Conservation (phyloP, 2,888 invertebrate species). For the Matsumyia berberina region DNA sequence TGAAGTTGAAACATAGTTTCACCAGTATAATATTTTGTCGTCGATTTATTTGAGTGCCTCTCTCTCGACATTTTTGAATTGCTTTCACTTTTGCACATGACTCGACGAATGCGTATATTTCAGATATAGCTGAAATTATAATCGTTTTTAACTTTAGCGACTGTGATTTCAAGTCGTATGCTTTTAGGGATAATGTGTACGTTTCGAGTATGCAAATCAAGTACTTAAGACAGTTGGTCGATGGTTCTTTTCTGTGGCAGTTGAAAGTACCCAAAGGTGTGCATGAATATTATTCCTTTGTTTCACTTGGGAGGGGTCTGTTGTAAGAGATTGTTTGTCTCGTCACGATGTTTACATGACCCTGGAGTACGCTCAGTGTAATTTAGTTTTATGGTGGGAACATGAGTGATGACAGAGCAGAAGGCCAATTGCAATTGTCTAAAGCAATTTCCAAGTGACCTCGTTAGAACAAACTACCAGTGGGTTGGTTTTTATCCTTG, state of each 20-base stretch:
- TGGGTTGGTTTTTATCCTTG: neutral
- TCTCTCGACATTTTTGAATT: slow-evolving; percentile 30
- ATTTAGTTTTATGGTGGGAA: slow-evolving; percentile 44
- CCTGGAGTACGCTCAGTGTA: slow-evolving; percentile 22
- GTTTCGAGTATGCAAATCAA: slow-evolving; percentile 43
- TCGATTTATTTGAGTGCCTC: slow-evolving; percentile 60
- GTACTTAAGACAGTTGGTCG: slow-evolving; percentile 20
- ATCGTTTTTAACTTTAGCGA: slow-evolving; percentile 50
- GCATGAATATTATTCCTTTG: slow-evolving; percentile 29
- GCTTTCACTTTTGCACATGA: slow-evolving; percentile 59
- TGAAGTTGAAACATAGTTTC: slow-evolving; percentile 47
- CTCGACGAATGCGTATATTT: slow-evolving; percentile 16
- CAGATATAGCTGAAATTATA: slow-evolving; percentile 32
- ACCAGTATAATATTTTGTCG: slow-evolving; percentile 55
- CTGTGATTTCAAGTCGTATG: slow-evolving; percentile 47
- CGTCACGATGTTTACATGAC: slow-evolving; percentile 50
- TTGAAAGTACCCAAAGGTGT: slow-evolving; percentile 32
- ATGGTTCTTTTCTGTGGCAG: neutral
- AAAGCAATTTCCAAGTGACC: slow-evolving; percentile 15
- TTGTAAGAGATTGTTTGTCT: slow-evolving; percentile 36
- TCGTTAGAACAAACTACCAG: slow-evolving; percentile 24
- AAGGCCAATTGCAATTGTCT: slow-evolving; percentile 38
- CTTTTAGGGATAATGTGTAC: slow-evolving; percentile 60
- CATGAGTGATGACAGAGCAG: slow-evolving; percentile 42
- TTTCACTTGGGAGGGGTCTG: slow-evolving; percentile 17